Base-by-base conservation (phyloP, 2,888 invertebrate species). In the Chymomyza amoena region DNA sequence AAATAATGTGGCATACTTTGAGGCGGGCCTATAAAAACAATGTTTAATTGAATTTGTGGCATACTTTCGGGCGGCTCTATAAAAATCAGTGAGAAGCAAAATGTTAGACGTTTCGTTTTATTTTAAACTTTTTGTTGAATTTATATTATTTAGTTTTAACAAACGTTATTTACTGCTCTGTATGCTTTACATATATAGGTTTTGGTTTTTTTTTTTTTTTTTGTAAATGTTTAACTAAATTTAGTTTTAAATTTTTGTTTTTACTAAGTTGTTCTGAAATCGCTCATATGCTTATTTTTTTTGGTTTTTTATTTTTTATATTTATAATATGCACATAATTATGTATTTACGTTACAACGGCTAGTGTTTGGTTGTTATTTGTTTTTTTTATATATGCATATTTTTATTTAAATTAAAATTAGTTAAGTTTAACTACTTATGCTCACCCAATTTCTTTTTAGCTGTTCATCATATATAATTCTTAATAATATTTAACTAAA, bases 391-490 rank as follows among this genome's bases (percentile, higher is more conserved):
- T 56, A 18, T 56, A 25, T 25, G 16, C 57, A 15, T 25, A 67
- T 70, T 76, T 56, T 72, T 45, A 62, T 54, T 32, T 73, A 81
- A 77, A 82, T 85, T 81, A 84, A 85, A 83, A 81, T 85, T 87
- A 80, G 79, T 84, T 84, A 80, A 78, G 79, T 84, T 80, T 87
- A 87, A 82, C 87, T 87, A 87, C 85, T 84, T 79, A 78, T 85
- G 78, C 81, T 87, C 79, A 82, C 81, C 54, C 54, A 25, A 62
- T 45, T 66, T 54, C 62, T 62, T 75, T 73, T 73, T 76, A 75
- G 70, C 75, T 70, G 66, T 76, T 61, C 73, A 71, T 61, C 73
- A 71, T 78, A 65, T 45, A 73, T 72, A 81, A 77, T 86, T 81
- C 75, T 82, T 84, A 77, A 77, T 81, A 81, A 82, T 79, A 79